Evolutionary conservation across 35 echinoderm and acorn worm species (phyloP).

Genomic region (Nesometra sesokonis): DNA sequence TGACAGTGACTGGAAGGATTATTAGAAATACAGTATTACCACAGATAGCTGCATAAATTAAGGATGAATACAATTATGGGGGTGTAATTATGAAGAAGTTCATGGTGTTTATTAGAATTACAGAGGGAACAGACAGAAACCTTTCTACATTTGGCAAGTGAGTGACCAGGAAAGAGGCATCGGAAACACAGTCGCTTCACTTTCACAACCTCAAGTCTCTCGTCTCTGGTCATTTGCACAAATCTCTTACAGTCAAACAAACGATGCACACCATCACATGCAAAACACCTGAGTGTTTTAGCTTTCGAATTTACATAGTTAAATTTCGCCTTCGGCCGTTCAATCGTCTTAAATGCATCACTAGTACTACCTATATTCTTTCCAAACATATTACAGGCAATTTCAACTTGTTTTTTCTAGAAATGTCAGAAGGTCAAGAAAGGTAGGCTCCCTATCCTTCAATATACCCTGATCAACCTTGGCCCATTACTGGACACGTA

Average conservation of each 20-base stretch:
- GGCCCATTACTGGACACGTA: slow-evolving; percentile 6
- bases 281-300: too few relatives aligned
- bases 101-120: not conserved
- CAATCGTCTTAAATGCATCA: too few relatives aligned
- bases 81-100: not conserved
- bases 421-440: slow-evolving; percentile 6
- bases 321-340: too few relatives aligned
- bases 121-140: not conserved
- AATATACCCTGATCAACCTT: slow-evolving; percentile 12
- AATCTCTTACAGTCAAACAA: too few relatives aligned
- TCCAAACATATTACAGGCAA: slow-evolving; percentile 34
- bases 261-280: too few relatives aligned
- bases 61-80: not conserved
- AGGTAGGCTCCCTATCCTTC: not conserved
- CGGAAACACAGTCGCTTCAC: not conserved
- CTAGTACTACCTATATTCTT: slow-evolving; percentile 9
- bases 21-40: not conserved
- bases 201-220: not conserved
- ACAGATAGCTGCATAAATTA: not conserved
- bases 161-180: not conserved
- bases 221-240: not conserved
- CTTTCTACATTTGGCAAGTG: not conserved
- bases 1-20: not conserved
- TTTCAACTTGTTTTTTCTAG: slow-evolving; percentile 3
- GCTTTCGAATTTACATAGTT: too few relatives aligned